Percentiles rank a stretch among this genome's conserved stretches.
phyloP scores from a whole-genome alignment of 30 jellyfish, hydroid and myxozoan genomes.

The Rhopilema esculentum region DNA sequence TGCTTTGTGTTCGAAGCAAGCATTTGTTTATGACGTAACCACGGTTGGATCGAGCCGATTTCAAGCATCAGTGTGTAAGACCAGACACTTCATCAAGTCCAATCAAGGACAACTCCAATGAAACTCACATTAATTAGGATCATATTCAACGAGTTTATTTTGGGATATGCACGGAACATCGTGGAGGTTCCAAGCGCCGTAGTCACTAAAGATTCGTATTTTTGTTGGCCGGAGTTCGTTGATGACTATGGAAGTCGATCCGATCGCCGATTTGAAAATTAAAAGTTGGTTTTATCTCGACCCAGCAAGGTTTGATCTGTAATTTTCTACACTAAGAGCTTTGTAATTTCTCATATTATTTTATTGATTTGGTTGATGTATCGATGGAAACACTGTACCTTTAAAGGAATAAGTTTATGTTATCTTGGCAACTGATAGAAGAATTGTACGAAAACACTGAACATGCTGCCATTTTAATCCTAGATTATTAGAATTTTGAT shows the following conservation, averaged over 20 bases:
- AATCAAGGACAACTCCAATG: constrained; percentile 36
- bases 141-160: constrained; percentile 29
- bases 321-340: background rate
- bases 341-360: background rate
- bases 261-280: background rate
- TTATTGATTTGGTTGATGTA: background rate
- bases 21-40: constrained; percentile 51
- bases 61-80: constrained; percentile 2
- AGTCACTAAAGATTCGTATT: background rate
- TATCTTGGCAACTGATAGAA: background rate
- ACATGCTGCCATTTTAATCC: background rate
- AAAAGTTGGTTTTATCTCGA: background rate
- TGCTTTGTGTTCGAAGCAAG: constrained; percentile 59
- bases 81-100: constrained; percentile 44
- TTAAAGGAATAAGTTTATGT: background rate
- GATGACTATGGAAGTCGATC: background rate
- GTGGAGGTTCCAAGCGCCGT: constrained; percentile 11
- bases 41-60: constrained; percentile 13
- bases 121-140: background rate
- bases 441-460: background rate
- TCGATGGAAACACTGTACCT: background rate
- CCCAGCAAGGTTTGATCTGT: constrained; percentile 7
- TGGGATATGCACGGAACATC: background rate
- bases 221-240: background rate
- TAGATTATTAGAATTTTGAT: background rate